Evolutionary conservation across 2,797 vertebrate species (phyloP).

Genomic region (Scomberomorus guttatus): DNA sequence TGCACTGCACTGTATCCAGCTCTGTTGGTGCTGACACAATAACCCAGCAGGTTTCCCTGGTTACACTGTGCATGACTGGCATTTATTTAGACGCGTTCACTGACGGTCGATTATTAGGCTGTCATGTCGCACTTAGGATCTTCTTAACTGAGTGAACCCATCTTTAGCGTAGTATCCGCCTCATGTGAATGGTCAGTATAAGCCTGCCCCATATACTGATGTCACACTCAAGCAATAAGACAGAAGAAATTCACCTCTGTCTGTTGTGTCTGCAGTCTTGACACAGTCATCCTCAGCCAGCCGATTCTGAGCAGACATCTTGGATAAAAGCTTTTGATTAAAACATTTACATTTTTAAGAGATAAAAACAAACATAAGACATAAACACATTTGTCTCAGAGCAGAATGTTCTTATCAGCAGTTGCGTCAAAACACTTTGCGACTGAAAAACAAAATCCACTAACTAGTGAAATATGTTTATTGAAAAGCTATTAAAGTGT

Average conservation of each 20-base stretch:
- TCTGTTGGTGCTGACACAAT: slow-evolving; percentile 14
- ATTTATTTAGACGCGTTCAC: slow-evolving; percentile 9
- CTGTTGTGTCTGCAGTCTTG: slow-evolving; percentile 34
- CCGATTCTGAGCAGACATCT: slow-evolving; percentile 39
- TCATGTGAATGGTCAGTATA: neutral
- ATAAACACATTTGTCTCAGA: slow-evolving; percentile 40
- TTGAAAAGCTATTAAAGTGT: neutral
- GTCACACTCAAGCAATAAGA: neutral
- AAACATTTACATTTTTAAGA: slow-evolving; percentile 66
- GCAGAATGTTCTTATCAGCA: slow-evolving; percentile 27
- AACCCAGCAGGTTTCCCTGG: slow-evolving; percentile 43
- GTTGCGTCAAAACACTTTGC: slow-evolving; percentile 12
- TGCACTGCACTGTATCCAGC: slow-evolving; percentile 7
- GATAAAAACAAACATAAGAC: slow-evolving; percentile 43
- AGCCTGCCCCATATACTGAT: neutral
- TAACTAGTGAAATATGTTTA: slow-evolving; percentile 5
- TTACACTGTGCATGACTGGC: slow-evolving; percentile 43
- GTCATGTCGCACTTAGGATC: slow-evolving; percentile 6
- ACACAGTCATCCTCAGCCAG: slow-evolving; percentile 15
- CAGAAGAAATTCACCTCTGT: neutral
- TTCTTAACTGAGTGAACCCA: neutral
- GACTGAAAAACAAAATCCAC: slow-evolving; percentile 11
- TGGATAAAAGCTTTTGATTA: slow-evolving; percentile 27
- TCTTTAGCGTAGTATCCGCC: neutral
- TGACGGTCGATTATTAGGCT: neutral